Evolutionary conservation across 2,888 invertebrate species (phyloP).

Genomic region (Theretra japonica): DNA sequence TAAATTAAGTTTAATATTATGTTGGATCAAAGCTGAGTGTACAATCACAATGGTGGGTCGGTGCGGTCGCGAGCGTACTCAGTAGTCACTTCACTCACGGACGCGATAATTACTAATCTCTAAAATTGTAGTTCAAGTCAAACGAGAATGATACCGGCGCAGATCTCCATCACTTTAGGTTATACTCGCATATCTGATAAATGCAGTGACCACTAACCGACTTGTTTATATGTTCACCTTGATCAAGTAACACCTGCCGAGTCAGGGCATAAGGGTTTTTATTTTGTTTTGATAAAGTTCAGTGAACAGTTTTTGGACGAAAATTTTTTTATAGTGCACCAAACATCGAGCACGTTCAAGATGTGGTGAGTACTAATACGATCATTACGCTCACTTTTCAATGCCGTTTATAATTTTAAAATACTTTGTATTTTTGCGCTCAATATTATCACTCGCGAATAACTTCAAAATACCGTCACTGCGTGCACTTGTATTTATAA

Average conservation of each 20-base stretch:
- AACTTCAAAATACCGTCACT: not conserved
- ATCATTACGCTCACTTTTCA: conserved; percentile 20
- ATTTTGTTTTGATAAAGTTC: conserved; percentile 5
- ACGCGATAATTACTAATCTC: conserved; percentile 18
- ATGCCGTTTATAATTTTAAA: not conserved
- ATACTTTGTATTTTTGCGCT: not conserved
- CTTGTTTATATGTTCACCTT: conserved; percentile 27
- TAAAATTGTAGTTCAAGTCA: conserved; percentile 7
- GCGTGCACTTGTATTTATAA: not conserved
- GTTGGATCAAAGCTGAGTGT: not conserved
- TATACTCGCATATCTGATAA: not conserved
- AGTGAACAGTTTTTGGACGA: not conserved
- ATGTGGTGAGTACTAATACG: conserved; percentile 50
- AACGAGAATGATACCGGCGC: conserved; percentile 1
- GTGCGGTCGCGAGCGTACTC: not conserved
- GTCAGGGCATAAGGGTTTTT: not conserved
- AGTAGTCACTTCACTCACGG: not conserved
- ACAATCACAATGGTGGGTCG: conserved; percentile 1
- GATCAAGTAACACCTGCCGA: conserved; percentile 3
- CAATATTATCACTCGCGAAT: not conserved
- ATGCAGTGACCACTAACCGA: conserved; percentile 5
- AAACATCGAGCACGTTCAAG: conserved; percentile 26
- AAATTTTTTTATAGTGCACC: not conserved
- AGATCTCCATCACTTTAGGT: conserved; percentile 2
- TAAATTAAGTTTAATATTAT: not conserved